These are phyloP conservation scores for Metalampra italica DNA, from an alignment of 2,888 invertebrate genomes.

Conservation along the genomic window DNA sequence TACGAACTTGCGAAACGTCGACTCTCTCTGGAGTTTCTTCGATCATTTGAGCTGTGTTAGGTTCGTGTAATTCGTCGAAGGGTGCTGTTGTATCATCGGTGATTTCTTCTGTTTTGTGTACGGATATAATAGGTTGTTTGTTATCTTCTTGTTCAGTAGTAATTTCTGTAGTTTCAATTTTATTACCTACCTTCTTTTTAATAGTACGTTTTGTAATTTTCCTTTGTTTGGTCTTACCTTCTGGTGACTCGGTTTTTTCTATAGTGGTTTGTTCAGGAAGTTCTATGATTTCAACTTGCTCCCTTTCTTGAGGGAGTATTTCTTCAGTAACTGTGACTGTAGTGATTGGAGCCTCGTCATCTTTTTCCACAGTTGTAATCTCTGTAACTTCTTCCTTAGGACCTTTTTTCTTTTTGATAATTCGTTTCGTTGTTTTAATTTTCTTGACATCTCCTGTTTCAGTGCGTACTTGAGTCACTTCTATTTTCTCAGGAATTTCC, in stretches of 20 bases:
- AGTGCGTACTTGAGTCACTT: slow-evolving; percentile 18
- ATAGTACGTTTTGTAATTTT: slow-evolving; percentile 33
- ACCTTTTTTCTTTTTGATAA: slow-evolving; percentile 25
- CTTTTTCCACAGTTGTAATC: slow-evolving; percentile 19
- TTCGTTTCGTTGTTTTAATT: slow-evolving; percentile 17
- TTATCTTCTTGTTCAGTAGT: slow-evolving; percentile 38
- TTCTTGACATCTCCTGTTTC: slow-evolving; percentile 25
- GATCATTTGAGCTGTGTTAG: slow-evolving; percentile 29
- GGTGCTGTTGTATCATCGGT: slow-evolving; percentile 16
- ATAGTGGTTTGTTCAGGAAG: slow-evolving; percentile 39
- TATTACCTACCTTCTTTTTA: slow-evolving; percentile 34
- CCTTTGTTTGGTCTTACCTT: slow-evolving; percentile 25
- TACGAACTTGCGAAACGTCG: slow-evolving; percentile 45
- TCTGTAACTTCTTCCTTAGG: slow-evolving; percentile 22
- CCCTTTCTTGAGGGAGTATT: slow-evolving; percentile 19
- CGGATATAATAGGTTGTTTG: slow-evolving; percentile 14
- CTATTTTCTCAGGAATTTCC: slow-evolving; percentile 14
- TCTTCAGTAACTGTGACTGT: slow-evolving; percentile 16
- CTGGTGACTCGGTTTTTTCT: slow-evolving; percentile 1
- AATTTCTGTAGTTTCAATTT: slow-evolving; percentile 40
- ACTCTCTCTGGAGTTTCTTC: slow-evolving; percentile 38
- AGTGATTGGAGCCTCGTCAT: slow-evolving; percentile 20
- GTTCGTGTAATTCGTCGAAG: slow-evolving; percentile 14
- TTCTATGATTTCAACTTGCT: slow-evolving; percentile 36
- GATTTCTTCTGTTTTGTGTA: slow-evolving; percentile 18